These are phyloP conservation scores for Pterophyllum scalare DNA, from an alignment of 2,113 vertebrate species.

Conservation along the genomic window DNA sequence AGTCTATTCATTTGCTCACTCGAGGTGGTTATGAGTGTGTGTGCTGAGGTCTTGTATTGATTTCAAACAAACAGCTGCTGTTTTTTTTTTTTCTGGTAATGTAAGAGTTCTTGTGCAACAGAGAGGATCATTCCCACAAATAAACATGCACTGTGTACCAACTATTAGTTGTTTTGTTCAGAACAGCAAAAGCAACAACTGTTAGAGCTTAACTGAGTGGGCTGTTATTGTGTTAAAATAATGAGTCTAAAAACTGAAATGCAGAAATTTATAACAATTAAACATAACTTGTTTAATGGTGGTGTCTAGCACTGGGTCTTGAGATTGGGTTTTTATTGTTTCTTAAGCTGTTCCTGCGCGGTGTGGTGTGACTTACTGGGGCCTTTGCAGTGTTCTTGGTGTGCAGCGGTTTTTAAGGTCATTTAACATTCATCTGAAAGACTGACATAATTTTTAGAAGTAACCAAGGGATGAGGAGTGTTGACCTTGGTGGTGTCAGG, in stretches of 20 bases:
- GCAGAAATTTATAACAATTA: background rate
- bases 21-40: background rate
- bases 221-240: background rate
- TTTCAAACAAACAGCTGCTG: conserved; percentile 40
- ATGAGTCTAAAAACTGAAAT: background rate
- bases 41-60: conserved; percentile 13
- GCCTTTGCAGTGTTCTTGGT: background rate
- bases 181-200: background rate
- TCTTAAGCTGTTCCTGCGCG: background rate
- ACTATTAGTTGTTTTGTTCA: conserved; percentile 28
- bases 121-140: conserved; percentile 36
- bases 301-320: background rate
- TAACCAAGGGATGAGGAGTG: background rate
- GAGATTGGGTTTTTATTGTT: background rate
- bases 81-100: conserved; percentile 19
- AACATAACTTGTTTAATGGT: background rate
- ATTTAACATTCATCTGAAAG: background rate
- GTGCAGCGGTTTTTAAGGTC: background rate
- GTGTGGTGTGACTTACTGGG: background rate
- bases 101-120: conserved; percentile 23
- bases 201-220: background rate
- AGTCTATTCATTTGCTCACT: background rate
- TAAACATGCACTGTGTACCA: conserved; percentile 20
- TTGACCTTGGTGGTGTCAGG: background rate
- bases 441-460: background rate